Conservation (phyloP, 2,888 invertebrate species). For the Psococerastis gibbosa region DNA sequence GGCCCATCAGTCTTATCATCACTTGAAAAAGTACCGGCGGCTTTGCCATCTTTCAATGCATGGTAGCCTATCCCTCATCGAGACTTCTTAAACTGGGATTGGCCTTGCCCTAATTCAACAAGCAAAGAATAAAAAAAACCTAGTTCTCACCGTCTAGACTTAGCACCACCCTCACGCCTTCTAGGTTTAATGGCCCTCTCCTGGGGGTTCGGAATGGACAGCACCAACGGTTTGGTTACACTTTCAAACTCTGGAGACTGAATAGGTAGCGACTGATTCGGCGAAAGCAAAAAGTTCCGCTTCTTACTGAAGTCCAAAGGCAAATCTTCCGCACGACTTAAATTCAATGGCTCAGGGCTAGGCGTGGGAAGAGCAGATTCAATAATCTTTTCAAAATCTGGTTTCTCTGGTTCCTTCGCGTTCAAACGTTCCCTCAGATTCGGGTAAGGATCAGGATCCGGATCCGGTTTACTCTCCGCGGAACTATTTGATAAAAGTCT, state of each 20-base stretch:
- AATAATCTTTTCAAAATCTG: slow-evolving; percentile 4
- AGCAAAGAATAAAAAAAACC: background rate
- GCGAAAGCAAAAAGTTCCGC: background rate
- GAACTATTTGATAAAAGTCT: background rate
- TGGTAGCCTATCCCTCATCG: no score
- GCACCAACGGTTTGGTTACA: slow-evolving; percentile 6
- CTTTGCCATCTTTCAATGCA: no score
- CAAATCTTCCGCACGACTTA: background rate
- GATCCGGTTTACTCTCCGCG: background rate
- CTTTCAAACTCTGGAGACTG: slow-evolving; percentile 5
- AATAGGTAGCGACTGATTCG: slow-evolving; percentile 1
- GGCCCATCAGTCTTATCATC: no score
- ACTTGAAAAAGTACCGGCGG: no score
- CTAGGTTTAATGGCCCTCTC: slow-evolving; percentile 2
- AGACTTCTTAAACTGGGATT: no score
- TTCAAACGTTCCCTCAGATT: slow-evolving; percentile 3
- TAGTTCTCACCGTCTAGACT: slow-evolving; percentile 6
- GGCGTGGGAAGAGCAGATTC: background rate
- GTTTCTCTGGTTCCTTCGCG: slow-evolving; percentile 4
- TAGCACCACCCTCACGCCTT: background rate
- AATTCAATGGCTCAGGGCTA: background rate
- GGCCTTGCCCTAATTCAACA: background rate
- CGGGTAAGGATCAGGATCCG: slow-evolving; percentile 2
- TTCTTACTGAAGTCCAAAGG: slow-evolving; percentile 6
- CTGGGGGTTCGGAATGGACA: slow-evolving; percentile 6